Evolutionary conservation across 2,113 vertebrate species (phyloP).

Genomic region (Cheilinus undulatus): DNA sequence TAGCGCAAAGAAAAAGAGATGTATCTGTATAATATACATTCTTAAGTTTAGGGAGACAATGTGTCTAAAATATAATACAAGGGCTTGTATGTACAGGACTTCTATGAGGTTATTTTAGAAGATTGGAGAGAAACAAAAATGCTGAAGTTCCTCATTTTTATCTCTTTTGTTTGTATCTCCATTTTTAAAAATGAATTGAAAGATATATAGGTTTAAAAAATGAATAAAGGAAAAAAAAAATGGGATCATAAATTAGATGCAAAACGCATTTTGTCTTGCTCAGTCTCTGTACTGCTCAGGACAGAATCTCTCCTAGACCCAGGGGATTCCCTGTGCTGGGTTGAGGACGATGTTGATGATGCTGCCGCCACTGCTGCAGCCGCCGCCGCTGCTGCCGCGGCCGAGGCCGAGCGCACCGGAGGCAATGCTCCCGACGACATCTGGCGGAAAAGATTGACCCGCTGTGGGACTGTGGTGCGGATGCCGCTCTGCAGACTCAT

Average conservation of each 20-base stretch:
- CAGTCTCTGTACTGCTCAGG: constrained; percentile 92
- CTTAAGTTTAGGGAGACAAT: constrained; percentile 88
- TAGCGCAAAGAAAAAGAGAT: constrained; percentile 63
- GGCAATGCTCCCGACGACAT: constrained; percentile 97
- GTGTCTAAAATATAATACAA: constrained; percentile 94
- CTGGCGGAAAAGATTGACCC: constrained; percentile 93
- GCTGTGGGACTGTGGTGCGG: constrained; percentile 88
- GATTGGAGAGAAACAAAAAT: constrained; percentile 83
- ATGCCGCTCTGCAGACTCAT: constrained; percentile 82
- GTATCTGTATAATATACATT: constrained; percentile 91
- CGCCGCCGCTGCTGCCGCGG: constrained; percentile 73
- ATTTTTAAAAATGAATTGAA: constrained; percentile 80
- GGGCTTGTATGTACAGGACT: constrained; percentile 87
- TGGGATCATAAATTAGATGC: constrained; percentile 97
- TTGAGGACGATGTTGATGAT: constrained; percentile 74
- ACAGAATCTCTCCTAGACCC: constrained; percentile 88
- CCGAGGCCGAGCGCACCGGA: constrained; percentile 83
- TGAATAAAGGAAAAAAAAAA: constrained; percentile 58
- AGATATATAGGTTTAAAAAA: constrained; percentile 74
- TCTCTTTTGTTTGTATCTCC: constrained; percentile 82
- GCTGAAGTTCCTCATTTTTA: constrained; percentile 77
- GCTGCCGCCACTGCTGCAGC: constrained; percentile 65
- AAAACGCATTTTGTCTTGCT: constrained; percentile 96
- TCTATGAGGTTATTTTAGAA: constrained; percentile 88
- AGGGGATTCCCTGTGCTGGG: constrained; percentile 88